These are phyloP conservation scores for Catharus bicknelli DNA, from an alignment of 2,113 vertebrate species.

Conservation along the genomic window DNA sequence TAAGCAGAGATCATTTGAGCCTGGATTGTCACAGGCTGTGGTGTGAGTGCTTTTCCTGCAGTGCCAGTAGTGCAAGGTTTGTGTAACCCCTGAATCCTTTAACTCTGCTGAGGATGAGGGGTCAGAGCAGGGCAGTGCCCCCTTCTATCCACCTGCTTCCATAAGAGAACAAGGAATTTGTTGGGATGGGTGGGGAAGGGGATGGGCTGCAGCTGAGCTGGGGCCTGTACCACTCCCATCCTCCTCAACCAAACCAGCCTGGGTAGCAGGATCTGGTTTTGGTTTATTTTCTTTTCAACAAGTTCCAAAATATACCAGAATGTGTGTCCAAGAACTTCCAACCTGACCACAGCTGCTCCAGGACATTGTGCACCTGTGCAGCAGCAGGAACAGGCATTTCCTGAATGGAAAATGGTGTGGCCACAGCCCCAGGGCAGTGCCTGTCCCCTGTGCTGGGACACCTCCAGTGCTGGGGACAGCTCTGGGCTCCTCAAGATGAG, in stretches of 20 bases:
- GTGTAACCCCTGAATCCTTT: not conserved
- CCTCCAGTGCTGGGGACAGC: not conserved
- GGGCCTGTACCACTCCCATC: fast-evolving
- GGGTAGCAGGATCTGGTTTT: not conserved
- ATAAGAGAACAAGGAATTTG: not conserved
- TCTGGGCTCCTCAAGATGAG: not conserved
- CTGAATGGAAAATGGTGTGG: not conserved
- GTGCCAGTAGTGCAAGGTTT: fast-evolving
- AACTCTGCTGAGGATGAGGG: not conserved
- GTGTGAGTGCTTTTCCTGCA: not conserved
- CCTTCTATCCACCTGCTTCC: not conserved
- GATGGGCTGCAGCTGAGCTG: fast-evolving
- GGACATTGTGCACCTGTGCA: not conserved
- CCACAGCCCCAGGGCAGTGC: not conserved
- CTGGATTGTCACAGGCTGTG: fast-evolving
- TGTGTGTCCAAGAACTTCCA: not conserved
- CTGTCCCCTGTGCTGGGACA: not conserved
- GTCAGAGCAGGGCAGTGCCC: not conserved
- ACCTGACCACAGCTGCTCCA: not conserved
- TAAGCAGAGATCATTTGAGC: too few relatives aligned
- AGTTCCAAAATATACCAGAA: not conserved
- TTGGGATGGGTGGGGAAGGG: not conserved
- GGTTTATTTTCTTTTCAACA: not conserved
- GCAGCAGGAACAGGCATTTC: not conserved
- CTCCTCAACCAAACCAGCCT: not conserved